phyloP scores from a whole-genome alignment of 2,113 vertebrate species.

The Apodemus sylvaticus region DNA sequence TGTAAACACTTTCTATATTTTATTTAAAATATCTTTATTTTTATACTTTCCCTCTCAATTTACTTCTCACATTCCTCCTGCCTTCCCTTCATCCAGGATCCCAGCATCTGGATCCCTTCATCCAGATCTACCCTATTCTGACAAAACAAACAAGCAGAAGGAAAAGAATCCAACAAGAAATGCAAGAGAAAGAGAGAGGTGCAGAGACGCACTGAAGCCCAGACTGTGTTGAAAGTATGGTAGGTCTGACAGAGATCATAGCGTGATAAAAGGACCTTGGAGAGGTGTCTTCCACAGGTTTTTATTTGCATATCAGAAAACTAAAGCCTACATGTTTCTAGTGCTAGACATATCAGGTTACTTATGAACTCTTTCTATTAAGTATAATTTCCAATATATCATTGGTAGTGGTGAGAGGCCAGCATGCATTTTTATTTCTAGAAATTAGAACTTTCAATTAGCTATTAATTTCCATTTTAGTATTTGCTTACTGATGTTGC shows the following conservation, averaged over 20 bases:
- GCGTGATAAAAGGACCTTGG: neutral
- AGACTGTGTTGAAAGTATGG: neutral
- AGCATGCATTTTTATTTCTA: neutral
- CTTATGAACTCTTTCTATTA: neutral
- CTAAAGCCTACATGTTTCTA: neutral
- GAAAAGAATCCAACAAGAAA: neutral
- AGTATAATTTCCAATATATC: neutral
- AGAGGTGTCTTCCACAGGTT: neutral
- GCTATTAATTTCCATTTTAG: neutral
- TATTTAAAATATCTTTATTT: neutral
- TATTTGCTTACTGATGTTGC: neutral
- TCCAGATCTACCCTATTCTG: neutral
- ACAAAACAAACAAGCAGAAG: neutral
- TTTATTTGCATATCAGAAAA: conserved; percentile 24
- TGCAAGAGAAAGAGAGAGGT: neutral
- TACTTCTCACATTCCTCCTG: neutral
- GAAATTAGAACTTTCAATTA: neutral
- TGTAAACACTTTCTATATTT: neutral
- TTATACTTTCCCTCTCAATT: neutral
- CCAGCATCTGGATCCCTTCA: too few relatives aligned
- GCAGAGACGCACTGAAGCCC: neutral
- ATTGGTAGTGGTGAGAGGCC: neutral
- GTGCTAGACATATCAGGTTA: neutral
- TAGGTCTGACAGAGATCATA: neutral
- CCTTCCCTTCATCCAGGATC: too few relatives aligned